These are phyloP conservation scores for Tachystola acroxantha DNA, from an alignment of 2,888 invertebrate genomes.

Conservation along the genomic window DNA sequence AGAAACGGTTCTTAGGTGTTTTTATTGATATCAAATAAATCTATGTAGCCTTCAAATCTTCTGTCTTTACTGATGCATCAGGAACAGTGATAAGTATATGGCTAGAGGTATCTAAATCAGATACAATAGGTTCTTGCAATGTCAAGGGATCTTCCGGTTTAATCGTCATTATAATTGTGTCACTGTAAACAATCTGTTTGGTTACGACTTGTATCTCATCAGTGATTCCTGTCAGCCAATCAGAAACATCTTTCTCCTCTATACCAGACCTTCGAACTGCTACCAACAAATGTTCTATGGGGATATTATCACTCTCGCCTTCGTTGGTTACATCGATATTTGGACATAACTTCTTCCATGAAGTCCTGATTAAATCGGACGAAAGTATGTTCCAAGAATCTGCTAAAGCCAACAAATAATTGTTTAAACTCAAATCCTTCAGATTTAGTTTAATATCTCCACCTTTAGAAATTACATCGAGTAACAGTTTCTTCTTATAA, in stretches of 20 bases:
- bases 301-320: background rate
- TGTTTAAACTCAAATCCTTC: conserved; percentile 23
- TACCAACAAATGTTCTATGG: background rate
- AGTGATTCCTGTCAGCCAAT: conserved; percentile 3
- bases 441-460: conserved; percentile 22
- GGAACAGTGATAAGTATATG: background rate
- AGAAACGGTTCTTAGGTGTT: too few relatives aligned
- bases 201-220: background rate
- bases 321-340: background rate
- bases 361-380: conserved; percentile 22
- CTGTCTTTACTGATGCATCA: background rate
- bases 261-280: background rate
- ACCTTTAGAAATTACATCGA: conserved; percentile 24
- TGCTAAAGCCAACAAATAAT: conserved; percentile 26
- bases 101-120: background rate
- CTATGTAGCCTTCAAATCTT: background rate
- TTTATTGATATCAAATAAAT: too few relatives aligned
- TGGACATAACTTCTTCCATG: conserved; percentile 28
- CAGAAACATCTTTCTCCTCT: background rate
- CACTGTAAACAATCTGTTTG: background rate
- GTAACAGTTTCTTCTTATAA: conserved; percentile 24
- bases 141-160: conserved; percentile 2
- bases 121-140: background rate
- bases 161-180: background rate
- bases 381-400: conserved; percentile 25